Conservation (phyloP, 2,113 vertebrate genomes). For the Pogona vitticeps region DNA sequence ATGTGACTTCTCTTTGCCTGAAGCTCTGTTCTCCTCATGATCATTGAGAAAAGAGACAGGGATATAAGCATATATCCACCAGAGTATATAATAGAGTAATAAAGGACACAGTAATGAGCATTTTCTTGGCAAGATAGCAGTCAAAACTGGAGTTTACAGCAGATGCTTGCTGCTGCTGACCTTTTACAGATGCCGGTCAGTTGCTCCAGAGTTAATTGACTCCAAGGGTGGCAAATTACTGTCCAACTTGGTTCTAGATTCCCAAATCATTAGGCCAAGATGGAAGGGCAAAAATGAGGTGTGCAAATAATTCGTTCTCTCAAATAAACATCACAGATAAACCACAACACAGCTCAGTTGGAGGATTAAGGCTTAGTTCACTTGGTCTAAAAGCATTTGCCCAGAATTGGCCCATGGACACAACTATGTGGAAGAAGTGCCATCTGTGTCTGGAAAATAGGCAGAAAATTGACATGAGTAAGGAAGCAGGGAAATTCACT, state of each 20-base stretch:
- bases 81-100: not conserved
- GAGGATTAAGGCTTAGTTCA: not conserved
- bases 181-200: constrained; percentile 17
- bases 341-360: not conserved
- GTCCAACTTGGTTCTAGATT: constrained; percentile 12
- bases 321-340: not conserved
- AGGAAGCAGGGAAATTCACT: not conserved
- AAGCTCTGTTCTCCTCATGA: not conserved
- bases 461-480: not conserved
- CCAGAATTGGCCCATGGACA: not conserved
- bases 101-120: constrained; percentile 24
- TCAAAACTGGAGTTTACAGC: constrained; percentile 9
- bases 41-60: not conserved
- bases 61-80: not conserved
- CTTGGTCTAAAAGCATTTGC: not conserved
- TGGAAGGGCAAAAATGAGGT: not conserved
- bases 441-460: no score
- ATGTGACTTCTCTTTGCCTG: not conserved
- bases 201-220: constrained; percentile 20
- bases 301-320: not conserved
- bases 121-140: constrained; percentile 7
- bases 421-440: not conserved
- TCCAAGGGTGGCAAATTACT: constrained; percentile 23
- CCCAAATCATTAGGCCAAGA: constrained; percentile 8
- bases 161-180: constrained; percentile 14